Conservation (phyloP, 2,113 vertebrate genomes). For the Colinus virginianus region DNA sequence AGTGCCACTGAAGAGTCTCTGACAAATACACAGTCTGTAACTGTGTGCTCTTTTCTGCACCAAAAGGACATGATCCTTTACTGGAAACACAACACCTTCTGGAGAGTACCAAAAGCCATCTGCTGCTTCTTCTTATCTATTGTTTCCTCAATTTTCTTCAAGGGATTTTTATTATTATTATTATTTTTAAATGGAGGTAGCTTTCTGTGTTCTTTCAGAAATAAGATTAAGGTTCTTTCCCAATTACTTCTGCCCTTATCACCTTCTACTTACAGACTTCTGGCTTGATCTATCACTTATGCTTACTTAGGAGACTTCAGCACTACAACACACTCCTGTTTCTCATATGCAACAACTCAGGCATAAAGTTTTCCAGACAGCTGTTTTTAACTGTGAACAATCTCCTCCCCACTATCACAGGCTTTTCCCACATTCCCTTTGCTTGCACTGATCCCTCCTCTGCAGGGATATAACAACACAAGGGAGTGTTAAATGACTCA, state of each 20-base stretch:
- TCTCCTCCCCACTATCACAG: background rate
- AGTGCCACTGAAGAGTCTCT: background rate
- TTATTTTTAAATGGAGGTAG: background rate
- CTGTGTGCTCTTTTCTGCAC: background rate
- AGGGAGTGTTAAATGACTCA: background rate
- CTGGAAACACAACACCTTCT: background rate
- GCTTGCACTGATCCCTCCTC: background rate
- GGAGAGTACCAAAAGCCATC: background rate
- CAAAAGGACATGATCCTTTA: background rate
- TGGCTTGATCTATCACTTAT: background rate
- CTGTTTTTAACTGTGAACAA: background rate
- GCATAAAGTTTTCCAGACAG: constrained; percentile 1
- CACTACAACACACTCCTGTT: background rate
- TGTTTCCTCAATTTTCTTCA: background rate
- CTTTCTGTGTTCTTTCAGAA: background rate
- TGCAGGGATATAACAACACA: background rate
- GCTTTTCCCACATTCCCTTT: background rate
- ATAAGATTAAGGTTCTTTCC: background rate
- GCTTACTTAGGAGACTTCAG: background rate
- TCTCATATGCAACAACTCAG: background rate
- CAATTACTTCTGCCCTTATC: background rate
- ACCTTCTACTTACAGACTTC: background rate
- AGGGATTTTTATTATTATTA: background rate
- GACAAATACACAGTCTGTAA: background rate
- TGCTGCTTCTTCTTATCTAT: background rate